Conservation (phyloP, 35 echinoderm and acorn worm genomes). For the Ptychodera flava region DNA sequence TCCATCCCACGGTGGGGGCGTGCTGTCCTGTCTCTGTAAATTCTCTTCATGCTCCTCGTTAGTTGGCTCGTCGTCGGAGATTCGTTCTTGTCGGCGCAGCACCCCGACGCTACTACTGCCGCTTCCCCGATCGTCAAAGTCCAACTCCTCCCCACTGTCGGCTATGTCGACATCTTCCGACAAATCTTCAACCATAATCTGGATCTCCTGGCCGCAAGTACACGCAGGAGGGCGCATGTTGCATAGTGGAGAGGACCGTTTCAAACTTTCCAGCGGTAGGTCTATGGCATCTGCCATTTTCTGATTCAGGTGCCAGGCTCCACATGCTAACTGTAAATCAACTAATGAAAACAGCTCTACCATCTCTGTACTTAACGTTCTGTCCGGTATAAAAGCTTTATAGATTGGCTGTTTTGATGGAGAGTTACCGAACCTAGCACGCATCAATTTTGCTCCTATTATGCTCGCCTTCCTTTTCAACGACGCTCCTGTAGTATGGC, state of each 20-base stretch:
- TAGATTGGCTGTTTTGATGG: conserved; percentile 92
- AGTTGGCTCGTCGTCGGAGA: neutral
- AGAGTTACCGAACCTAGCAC: conserved; percentile 51
- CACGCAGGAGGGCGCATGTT: conserved; percentile 3
- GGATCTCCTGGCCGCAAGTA: neutral
- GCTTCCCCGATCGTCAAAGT: neutral
- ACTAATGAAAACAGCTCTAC: conserved; percentile 89
- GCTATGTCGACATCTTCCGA: neutral
- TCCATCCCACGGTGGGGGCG: neutral
- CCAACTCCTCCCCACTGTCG: neutral
- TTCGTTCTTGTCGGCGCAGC: neutral
- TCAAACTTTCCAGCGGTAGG: conserved; percentile 69
- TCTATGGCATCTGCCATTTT: conserved; percentile 88
- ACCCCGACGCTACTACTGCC: neutral
- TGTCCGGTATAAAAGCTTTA: conserved; percentile 51
- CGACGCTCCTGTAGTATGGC: too few relatives aligned
- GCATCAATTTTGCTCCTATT: neutral
- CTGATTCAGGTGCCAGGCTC: conserved; percentile 80
- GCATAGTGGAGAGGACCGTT: conserved; percentile 77
- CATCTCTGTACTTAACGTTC: conserved; percentile 84
- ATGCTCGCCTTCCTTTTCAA: neutral
- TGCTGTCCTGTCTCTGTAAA: neutral
- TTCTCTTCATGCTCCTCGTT: too few relatives aligned
- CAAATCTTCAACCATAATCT: neutral
- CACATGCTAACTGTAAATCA: conserved; percentile 80